Evolutionary conservation across 2,113 vertebrate species (phyloP).

Genomic region (Silurus glanis): DNA sequence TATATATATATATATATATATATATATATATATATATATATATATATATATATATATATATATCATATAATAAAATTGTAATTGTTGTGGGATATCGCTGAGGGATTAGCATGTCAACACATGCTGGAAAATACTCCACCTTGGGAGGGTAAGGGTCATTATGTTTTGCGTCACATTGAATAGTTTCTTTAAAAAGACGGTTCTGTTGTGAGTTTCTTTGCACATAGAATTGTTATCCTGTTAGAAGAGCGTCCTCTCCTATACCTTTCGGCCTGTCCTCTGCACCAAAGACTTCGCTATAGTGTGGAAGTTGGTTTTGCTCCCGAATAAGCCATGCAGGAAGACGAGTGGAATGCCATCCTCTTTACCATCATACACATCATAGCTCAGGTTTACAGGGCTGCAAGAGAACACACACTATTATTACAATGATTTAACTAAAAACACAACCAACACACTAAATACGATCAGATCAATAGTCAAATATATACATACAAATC

Average conservation of each 20-base stretch:
- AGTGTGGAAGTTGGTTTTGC: constrained; percentile 84
- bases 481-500: too few species aligned
- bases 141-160: not conserved
- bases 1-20: too few species aligned
- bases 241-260: constrained; percentile 40
- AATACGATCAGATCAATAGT: not conserved
- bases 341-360: constrained; percentile 80
- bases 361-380: constrained; percentile 71
- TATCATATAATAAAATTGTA: not conserved
- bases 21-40: too few species aligned
- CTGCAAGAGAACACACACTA: constrained; percentile 60
- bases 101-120: not conserved
- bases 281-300: constrained; percentile 83
- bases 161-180: not conserved
- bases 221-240: not conserved
- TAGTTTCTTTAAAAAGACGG: not conserved
- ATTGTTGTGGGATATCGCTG: not conserved
- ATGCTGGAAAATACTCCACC: not conserved
- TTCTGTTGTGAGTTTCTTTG: not conserved
- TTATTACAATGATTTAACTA: not conserved
- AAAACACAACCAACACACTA: not conserved
- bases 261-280: constrained; percentile 85
- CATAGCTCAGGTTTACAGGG: constrained; percentile 74
- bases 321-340: constrained; percentile 91
- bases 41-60: too few species aligned